These are phyloP conservation scores for Pachyseris speciosa DNA, from an alignment of 64 coral and sea anemone genomes.

Conservation along the genomic window DNA sequence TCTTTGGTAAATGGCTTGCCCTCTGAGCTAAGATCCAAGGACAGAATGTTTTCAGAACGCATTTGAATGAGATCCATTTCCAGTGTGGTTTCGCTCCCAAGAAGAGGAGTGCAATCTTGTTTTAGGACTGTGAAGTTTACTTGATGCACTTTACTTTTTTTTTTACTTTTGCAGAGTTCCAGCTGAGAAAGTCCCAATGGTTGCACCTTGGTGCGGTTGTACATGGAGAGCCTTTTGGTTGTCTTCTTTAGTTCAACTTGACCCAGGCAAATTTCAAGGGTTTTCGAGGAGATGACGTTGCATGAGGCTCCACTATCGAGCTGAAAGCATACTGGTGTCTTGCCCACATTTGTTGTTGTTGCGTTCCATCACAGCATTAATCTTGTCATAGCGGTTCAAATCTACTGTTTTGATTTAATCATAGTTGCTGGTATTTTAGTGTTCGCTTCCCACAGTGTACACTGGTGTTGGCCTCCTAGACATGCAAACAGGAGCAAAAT, in stretches of 20 bases:
- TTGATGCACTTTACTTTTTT: neutral
- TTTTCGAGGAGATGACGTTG: neutral
- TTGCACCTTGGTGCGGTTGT: neutral
- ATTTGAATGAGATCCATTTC: slow-evolving; percentile 8
- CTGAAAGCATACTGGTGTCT: slow-evolving; percentile 1
- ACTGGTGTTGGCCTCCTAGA: slow-evolving; percentile 7
- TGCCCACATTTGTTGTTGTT: neutral
- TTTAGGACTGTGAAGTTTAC: neutral
- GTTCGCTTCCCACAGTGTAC: neutral
- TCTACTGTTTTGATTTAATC: slow-evolving; percentile 19
- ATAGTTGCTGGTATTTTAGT: slow-evolving; percentile 8
- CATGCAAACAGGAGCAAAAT: slow-evolving; percentile 39
- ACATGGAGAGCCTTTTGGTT: neutral
- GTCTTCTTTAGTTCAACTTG: neutral
- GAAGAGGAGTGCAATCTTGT: neutral
- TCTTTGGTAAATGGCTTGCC: neutral
- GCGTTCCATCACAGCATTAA: neutral
- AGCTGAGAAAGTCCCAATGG: slow-evolving; percentile 2
- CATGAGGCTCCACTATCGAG: neutral
- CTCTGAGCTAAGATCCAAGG: neutral
- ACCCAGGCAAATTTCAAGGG: neutral
- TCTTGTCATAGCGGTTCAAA: neutral
- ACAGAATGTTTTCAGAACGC: neutral
- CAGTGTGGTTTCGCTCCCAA: neutral
- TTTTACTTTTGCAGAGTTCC: neutral